Conservation (phyloP, 2,113 vertebrate species). For the Megaleporinus macrocephalus region DNA sequence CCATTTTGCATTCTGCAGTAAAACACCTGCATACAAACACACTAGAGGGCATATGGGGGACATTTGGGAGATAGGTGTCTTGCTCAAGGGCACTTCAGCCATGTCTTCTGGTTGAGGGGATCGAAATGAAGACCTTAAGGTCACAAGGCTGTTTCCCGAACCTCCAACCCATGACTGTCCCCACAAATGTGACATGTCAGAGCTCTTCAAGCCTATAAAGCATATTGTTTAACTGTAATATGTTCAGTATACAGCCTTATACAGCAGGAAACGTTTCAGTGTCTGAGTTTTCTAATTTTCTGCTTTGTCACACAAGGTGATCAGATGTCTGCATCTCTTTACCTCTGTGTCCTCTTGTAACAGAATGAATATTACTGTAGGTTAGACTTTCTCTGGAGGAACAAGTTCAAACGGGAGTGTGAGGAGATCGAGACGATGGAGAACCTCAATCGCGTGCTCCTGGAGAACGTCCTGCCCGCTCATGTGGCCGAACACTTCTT, state of each 20-base stretch:
- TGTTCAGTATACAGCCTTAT: conserved; percentile 6
- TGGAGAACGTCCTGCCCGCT: conserved; percentile 96
- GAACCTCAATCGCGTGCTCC: conserved; percentile 93
- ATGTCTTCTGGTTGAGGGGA: background rate
- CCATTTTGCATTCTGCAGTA: too few species aligned
- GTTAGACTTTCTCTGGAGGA: conserved; percentile 99
- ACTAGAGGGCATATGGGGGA: background rate
- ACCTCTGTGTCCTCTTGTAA: conserved; percentile 96
- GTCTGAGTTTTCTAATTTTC: conserved; percentile 43
- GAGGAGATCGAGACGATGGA: conserved; percentile 99
- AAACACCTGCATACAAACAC: too few species aligned
- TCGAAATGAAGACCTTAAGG: too few species aligned
- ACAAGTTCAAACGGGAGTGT: conserved; percentile 99
- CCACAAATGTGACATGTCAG: too few species aligned
- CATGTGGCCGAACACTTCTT: conserved; percentile 98
- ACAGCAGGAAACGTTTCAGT: conserved; percentile 12
- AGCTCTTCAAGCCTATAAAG: background rate
- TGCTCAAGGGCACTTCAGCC: too few species aligned
- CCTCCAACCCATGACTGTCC: too few species aligned
- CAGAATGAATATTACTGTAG: conserved; percentile 99
- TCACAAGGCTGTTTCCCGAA: too few species aligned
- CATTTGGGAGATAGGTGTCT: too few species aligned
- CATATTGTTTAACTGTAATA: background rate
- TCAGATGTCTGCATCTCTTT: conserved; percentile 90
- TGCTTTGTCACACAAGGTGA: conserved; percentile 71